Percentiles rank a stretch among this genome's conserved stretches.
These are phyloP conservation scores for Limanda limanda DNA, from an alignment of 2,113 vertebrate genomes.

Conservation along the genomic window DNA sequence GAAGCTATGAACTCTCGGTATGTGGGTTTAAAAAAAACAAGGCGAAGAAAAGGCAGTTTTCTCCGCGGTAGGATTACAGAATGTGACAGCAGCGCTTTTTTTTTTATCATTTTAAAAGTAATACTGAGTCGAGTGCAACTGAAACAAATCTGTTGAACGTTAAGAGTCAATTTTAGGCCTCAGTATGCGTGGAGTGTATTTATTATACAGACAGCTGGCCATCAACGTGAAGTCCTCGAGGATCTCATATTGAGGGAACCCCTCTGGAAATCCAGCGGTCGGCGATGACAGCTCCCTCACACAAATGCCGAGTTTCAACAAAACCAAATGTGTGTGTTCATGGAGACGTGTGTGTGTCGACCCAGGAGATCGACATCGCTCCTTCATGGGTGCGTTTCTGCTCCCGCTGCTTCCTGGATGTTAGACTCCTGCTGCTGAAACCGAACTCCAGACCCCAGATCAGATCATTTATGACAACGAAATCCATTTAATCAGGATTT, in stretches of 20 bases:
- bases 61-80: neutral
- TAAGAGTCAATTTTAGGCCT: neutral
- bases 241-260: neutral
- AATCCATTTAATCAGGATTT: too few relatives aligned
- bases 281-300: neutral
- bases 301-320: too few relatives aligned
- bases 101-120: slow-evolving; percentile 5
- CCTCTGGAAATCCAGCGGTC: neutral
- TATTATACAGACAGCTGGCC: slow-evolving; percentile 5
- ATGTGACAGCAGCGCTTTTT: slow-evolving; percentile 13
- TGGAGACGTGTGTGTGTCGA: neutral
- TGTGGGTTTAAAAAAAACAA: neutral
- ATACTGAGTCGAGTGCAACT: slow-evolving; percentile 4
- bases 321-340: neutral
- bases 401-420: neutral
- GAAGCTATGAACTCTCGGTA: neutral
- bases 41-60: neutral
- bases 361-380: neutral
- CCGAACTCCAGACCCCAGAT: too few relatives aligned
- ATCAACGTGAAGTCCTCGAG: neutral
- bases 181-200: neutral
- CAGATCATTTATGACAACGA: too few relatives aligned
- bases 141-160: slow-evolving; percentile 4
- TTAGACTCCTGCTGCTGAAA: too few relatives aligned
- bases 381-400: neutral